Conservation (phyloP, 2,113 vertebrate genomes). For the Stegostoma tigrinum region DNA sequence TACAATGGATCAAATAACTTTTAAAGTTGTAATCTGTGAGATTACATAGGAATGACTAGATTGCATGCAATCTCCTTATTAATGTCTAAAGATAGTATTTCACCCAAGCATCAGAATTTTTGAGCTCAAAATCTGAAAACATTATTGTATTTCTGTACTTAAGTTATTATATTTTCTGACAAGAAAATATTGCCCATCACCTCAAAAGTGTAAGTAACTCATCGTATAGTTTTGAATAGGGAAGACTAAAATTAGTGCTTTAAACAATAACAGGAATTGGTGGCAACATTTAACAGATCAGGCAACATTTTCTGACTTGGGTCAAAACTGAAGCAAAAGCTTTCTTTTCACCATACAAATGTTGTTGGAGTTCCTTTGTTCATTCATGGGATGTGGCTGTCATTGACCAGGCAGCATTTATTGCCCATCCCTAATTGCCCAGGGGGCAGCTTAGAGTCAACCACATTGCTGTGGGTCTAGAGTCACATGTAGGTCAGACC, state of each 20-base stretch:
- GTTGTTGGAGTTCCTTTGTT: background rate
- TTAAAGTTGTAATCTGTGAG: background rate
- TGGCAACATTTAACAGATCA: background rate
- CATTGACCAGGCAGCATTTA: no score
- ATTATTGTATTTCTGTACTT: background rate
- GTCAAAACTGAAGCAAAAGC: background rate
- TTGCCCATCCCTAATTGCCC: no score
- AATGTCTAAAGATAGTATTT: background rate
- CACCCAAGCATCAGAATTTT: background rate
- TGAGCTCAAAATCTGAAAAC: background rate
- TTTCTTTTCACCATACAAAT: background rate
- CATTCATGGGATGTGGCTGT: no score
- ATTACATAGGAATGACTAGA: background rate
- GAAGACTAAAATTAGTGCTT: background rate
- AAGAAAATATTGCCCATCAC: background rate
- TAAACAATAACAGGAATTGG: background rate
- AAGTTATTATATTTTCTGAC: background rate
- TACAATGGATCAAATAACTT: background rate
- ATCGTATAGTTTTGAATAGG: background rate
- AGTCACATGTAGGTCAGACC: no score
- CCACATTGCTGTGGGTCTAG: no score
- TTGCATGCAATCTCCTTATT: constrained; percentile 7
- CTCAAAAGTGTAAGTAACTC: background rate
- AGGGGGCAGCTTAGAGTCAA: no score
- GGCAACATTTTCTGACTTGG: background rate